Base-by-base conservation (phyloP, 1,140 invertebrate species). In the Scaptomyza graminum region DNA sequence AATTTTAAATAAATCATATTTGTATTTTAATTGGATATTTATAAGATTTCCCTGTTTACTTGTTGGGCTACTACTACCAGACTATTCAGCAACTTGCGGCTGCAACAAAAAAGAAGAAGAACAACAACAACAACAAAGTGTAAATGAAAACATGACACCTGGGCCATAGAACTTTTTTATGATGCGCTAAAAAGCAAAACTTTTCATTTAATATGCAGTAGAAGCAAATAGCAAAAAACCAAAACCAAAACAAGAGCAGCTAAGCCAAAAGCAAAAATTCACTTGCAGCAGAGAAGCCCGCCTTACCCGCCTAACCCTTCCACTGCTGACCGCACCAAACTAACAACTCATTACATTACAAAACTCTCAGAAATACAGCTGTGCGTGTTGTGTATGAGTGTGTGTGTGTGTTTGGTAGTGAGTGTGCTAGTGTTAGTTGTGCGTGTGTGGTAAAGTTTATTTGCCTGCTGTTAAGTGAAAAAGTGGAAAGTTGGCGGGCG, bases 131-230 rank as follows among this genome's bases (percentile, higher is more conserved):
- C 5, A 49, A 61, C 60, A 77, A 75, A 82, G 79, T 87, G 83
- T 87, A 88, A 87, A 87, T 87, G 83, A 87, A 87, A 88, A 88
- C 83, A 87, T 87, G 83, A 88, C 82, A 87, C 82, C 82, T 87
- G 79, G n/a, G 63, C 67, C 34, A 39, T 16, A 62, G 43, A 85
- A 85, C 78, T 85, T 85, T 81, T 81, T 85, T 88, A 71, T 68
- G 67, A 82, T 82, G 71, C 62, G 74, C 74, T 87, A 77, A 81
- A 87, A 74, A 68, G 68, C 46, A 77, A 85, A 85, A 25, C 66
- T 87, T 84, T 77, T 37, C 69, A 66, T 79, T 79, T 76, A 82
- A 78, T 76, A 72, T 79, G 76, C 71, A 83, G 71, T 71, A 65
- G 74, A 56, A 55, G 61, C 59, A 22, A 22, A 22, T 22, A 22